Conservation (phyloP, 2,888 invertebrate genomes). For the Auanema freiburgensis region DNA sequence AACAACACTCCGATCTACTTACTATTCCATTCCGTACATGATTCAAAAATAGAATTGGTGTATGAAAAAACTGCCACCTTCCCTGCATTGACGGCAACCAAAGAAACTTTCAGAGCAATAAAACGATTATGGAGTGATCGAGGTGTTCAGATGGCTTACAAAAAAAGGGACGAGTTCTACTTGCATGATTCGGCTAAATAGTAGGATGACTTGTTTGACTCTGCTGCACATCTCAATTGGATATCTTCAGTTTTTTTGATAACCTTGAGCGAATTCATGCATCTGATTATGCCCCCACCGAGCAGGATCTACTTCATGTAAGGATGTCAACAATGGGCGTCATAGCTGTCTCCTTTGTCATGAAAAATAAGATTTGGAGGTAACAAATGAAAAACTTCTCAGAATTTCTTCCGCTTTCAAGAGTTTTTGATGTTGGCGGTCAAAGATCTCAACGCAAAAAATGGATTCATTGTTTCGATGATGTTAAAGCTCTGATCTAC, state of each 20-base stretch:
- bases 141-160: slow-evolving; percentile 97
- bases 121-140: slow-evolving; percentile 78
- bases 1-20: not conserved
- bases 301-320: slow-evolving; percentile 56
- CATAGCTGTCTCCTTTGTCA: slow-evolving; percentile 58
- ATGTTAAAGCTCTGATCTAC: slow-evolving; percentile 87
- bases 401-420: slow-evolving; percentile 13
- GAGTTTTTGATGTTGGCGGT: slow-evolving; percentile 53
- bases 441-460: slow-evolving; percentile 80
- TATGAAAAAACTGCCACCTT: not conserved
- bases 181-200: slow-evolving; percentile 99
- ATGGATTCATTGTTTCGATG: slow-evolving; percentile 99
- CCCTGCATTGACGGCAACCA: not conserved
- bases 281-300: slow-evolving; percentile 44
- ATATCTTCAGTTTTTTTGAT: slow-evolving; percentile 53
- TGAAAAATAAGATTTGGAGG: slow-evolving; percentile 58
- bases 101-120: slow-evolving; percentile 31
- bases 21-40: not conserved
- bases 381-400: slow-evolving; percentile 12
- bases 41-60: slow-evolving; percentile 1
- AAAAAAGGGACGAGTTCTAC: slow-evolving; percentile 98
- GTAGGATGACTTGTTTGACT: slow-evolving; percentile 72
- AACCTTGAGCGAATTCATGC: slow-evolving; percentile 48
- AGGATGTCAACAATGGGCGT: slow-evolving; percentile 62
- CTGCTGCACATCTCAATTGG: not conserved